Base-by-base conservation (phyloP, 2,888 invertebrate genomes). In the Conomelus anceps region DNA sequence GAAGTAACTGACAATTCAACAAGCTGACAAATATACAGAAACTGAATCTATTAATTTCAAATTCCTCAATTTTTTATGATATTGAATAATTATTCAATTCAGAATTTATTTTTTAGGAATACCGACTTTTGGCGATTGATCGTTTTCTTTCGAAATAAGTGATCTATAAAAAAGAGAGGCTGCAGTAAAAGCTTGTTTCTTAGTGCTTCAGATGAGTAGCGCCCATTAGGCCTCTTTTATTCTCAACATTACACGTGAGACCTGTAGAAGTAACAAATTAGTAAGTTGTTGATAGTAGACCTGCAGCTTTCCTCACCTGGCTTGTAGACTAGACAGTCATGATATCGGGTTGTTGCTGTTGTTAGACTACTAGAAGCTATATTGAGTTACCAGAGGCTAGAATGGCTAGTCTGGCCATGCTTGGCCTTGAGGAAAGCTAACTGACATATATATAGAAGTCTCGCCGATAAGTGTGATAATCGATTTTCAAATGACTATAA, bases 401-500 rank as follows among this genome's bases (percentile, higher is more conserved):
- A n/a, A n/a, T n/a, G n/a, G n/a, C n/a, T n/a, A n/a, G n/a, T n/a
- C n/a, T n/a, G n/a, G n/a, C n/a, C n/a, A n/a, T 63, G 63, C n/a
- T n/a, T n/a, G 63, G 63, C 63, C 63, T 63, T 63, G 63, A 63
- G 63, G n/a, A 63, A 63, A 63, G 63, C 63, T 63, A 63, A 63
- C 63, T 63, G 63, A 86, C 86, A 22, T 23, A 23, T 85, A 86
- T 24, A 23, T 23, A 26, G 86, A 24, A 86, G 63, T 63, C 63
- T 63, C 86, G 24, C 29, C 24, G 24, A 86, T 86, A 86, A 86
- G 24, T 29, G 86, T 86, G 86, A 86, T 85, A 86, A 86, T 86
- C 86, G 86, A 86, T 86, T 86, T 86, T 26, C 29, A 86, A 86
- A 86, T 86, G 24, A 20, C 22, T 86, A 23, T 26, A 86, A 86